phyloP scores from a whole-genome alignment of 2,113 vertebrate species.

The Axis porcinus region DNA sequence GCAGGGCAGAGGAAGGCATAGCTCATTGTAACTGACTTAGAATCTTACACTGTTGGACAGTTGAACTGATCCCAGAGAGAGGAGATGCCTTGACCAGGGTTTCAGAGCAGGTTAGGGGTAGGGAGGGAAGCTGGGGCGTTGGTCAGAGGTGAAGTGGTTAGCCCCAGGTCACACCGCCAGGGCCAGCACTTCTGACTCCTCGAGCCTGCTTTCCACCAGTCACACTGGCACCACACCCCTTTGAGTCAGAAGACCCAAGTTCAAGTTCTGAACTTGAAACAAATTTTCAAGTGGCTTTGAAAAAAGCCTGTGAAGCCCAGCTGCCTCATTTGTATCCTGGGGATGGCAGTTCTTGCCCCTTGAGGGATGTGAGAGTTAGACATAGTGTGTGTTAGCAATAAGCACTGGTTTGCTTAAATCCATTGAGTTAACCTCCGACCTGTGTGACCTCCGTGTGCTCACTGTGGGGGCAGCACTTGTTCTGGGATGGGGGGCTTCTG shows the following conservation, averaged over 20 bases:
- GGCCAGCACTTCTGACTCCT: neutral
- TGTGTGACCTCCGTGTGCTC: neutral
- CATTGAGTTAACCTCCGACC: neutral
- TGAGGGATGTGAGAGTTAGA: neutral
- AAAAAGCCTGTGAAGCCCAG: neutral
- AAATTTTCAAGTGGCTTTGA: neutral
- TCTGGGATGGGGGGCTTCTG: neutral
- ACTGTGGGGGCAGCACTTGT: neutral
- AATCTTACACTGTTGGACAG: neutral
- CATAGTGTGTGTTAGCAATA: neutral
- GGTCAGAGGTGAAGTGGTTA: neutral
- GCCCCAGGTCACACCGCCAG: neutral
- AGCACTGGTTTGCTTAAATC: neutral
- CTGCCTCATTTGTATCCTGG: neutral
- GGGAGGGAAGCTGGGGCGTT: neutral
- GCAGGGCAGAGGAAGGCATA: neutral
- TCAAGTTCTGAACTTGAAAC: neutral
- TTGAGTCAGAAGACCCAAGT: neutral
- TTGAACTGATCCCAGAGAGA: neutral
- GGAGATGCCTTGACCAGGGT: neutral
- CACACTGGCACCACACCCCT: neutral
- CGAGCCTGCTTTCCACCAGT: rapidly evolving
- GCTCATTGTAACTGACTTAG: neutral
- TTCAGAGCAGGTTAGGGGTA: neutral
- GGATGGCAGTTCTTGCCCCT: neutral